Evolutionary conservation across 2,888 invertebrate species (phyloP), one percentile per base, ranked within the genome.

Genomic region (Morpho deidamia): DNA sequence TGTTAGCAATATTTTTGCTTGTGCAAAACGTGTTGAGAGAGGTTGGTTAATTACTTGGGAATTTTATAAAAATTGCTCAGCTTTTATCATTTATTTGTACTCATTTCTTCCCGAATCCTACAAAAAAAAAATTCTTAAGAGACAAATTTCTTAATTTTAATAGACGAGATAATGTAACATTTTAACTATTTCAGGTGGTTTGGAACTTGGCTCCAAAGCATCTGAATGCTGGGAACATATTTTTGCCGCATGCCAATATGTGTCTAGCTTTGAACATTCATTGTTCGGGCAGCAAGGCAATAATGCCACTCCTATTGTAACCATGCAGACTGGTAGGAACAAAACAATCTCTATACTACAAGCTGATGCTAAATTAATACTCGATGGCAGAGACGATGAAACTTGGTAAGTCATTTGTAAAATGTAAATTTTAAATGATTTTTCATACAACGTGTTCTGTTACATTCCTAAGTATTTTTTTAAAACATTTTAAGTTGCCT

Each of bases 191-290:
- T 7, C 35, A 78, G 92, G 95, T 57, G 97, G 98, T 1, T 87
- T 99, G 48, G 97, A 98, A 72, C 91, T 98, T 7, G 98, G 97
- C 5, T 96, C 97, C 39, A 97, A 97, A 71, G 96, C 97, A 32
- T 92, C 96, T 11, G 96, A 97, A 63, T 98, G 98, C 70, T 99
- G 99, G 99, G 95, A 96, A 60, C 97, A 99, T 74, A 96, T 99
- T 57, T 97, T 99, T 75, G 94, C 95, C 69, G 97, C 97, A 12
- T 97, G 97, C 66, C 94, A 97, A 39, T 97, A 98, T 75, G 96
- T 98, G 7, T 95, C 97, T 5, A 95, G 96, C 69, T 85, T 98
- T 70, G 99, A 99, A 70, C 97, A 97, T 74, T 94, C 95, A 0
- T 92, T 97, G 63, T 97, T 97, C 69, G 96, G 97, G 32, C 94